Percentiles rank a stretch among this genome's conserved stretches.
phyloP scores from a whole-genome alignment of 2,888 invertebrate species.

The Poecilus cupreus region DNA sequence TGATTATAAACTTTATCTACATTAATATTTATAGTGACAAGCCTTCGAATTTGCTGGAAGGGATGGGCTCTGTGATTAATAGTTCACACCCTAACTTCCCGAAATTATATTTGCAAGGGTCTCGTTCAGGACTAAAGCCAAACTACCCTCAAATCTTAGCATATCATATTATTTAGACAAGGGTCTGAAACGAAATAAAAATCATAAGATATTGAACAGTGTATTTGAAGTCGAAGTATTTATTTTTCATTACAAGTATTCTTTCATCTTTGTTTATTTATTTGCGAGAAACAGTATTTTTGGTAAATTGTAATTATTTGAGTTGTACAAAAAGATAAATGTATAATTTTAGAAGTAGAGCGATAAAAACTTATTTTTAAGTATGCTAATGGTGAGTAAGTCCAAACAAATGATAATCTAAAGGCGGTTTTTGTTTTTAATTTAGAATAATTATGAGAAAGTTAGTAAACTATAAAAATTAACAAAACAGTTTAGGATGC shows the following conservation, averaged over 20 bases:
- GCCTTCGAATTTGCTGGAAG: background rate
- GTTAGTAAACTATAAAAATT: constrained; percentile 21
- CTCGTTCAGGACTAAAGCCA: background rate
- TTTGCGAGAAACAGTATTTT: background rate
- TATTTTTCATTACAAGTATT: background rate
- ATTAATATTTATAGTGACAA: constrained; percentile 6
- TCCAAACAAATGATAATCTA: background rate
- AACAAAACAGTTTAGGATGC: constrained; percentile 1
- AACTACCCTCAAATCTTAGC: constrained; percentile 2
- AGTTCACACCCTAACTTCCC: constrained; percentile 35
- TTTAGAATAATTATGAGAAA: background rate
- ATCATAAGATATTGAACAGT: background rate
- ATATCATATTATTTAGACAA: constrained; percentile 20
- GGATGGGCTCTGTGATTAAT: constrained; percentile 15
- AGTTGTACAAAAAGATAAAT: too few species aligned
- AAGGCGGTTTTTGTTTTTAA: background rate
- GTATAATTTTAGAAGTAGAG: too few species aligned
- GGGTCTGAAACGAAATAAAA: background rate
- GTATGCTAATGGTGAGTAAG: too few species aligned
- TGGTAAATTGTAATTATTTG: too few species aligned
- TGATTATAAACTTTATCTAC: too few species aligned
- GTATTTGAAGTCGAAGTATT: background rate
- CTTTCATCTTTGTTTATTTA: background rate
- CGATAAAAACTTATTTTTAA: too few species aligned
- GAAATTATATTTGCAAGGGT: constrained; percentile 29